Conservation (phyloP, 1,140 invertebrate genomes). For the Drepana arcuata region DNA sequence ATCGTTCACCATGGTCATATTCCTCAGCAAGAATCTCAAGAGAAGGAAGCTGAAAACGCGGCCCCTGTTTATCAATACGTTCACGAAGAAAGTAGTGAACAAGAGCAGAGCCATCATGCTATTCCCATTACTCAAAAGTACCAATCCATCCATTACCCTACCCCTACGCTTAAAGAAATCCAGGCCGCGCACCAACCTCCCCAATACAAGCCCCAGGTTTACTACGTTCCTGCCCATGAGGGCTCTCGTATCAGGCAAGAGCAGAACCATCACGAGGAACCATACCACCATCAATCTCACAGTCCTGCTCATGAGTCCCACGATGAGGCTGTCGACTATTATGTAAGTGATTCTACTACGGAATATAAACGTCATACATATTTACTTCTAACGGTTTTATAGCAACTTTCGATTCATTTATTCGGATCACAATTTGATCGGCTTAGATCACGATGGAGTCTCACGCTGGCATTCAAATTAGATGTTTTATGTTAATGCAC, state of each 20-base stretch:
- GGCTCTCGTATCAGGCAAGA: slow-evolving; percentile 23
- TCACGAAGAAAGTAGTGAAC: slow-evolving; percentile 23
- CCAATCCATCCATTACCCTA: slow-evolving; percentile 31
- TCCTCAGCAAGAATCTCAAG: slow-evolving; percentile 29
- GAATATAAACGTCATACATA: slow-evolving; percentile 30
- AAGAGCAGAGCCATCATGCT: slow-evolving; percentile 19
- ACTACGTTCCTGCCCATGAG: slow-evolving; percentile 14
- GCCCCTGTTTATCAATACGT: slow-evolving; percentile 26
- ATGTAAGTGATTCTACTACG: slow-evolving; percentile 41
- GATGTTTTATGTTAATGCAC: slow-evolving; percentile 10
- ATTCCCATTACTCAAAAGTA: slow-evolving; percentile 20
- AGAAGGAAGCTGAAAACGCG: slow-evolving; percentile 27
- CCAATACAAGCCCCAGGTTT: background rate
- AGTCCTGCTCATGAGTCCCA: slow-evolving; percentile 27
- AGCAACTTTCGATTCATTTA: slow-evolving; percentile 53
- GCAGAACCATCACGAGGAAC: slow-evolving; percentile 24
- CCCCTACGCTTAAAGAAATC: slow-evolving; percentile 14
- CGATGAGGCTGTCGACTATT: slow-evolving; percentile 60
- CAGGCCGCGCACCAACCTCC: slow-evolving; percentile 2
- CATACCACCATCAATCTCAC: slow-evolving; percentile 26
- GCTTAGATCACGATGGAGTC: slow-evolving; percentile 39
- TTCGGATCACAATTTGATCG: slow-evolving; percentile 32
- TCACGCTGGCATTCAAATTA: slow-evolving; percentile 14
- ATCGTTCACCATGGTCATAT: slow-evolving; percentile 32
- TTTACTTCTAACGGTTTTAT: slow-evolving; percentile 33